Evolutionary conservation across 2,888 invertebrate species (phyloP).

Genomic region (Drosophila paranaensis): DNA sequence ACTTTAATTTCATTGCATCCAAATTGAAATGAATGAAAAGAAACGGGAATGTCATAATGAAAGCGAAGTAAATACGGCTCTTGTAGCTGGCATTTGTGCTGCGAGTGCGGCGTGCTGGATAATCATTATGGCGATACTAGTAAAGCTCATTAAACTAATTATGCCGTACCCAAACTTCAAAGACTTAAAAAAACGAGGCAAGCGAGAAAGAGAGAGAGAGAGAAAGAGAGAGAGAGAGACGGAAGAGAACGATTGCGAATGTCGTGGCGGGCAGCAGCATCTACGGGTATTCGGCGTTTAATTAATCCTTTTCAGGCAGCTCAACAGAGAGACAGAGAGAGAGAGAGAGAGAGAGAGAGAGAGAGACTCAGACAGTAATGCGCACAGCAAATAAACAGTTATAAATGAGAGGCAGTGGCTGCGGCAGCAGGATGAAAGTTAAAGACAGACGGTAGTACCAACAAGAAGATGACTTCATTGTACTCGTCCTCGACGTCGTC

Average conservation of each 20-base stretch:
- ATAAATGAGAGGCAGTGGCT: constrained; percentile 54
- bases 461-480: constrained; percentile 57
- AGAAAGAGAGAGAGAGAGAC: background rate
- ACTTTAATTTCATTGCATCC: constrained; percentile 39
- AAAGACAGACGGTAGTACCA: constrained; percentile 27
- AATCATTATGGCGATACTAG: constrained; percentile 63
- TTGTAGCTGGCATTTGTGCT: constrained; percentile 11
- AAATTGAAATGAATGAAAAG: constrained; percentile 31
- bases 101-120: constrained; percentile 34
- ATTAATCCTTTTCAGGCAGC: constrained; percentile 81
- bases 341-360: background rate
- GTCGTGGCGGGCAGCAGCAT: constrained; percentile 34
- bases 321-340: constrained; percentile 33
- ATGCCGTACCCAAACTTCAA: constrained; percentile 70
- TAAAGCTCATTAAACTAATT: constrained; percentile 80
- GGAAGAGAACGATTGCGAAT: constrained; percentile 1
- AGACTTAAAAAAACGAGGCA: constrained; percentile 33
- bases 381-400: constrained; percentile 71
- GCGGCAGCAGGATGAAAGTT: constrained; percentile 20
- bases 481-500: constrained; percentile 29
- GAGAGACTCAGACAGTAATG: constrained; percentile 18
- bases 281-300: constrained; percentile 77
- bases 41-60: constrained; percentile 26
- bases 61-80: constrained; percentile 2
- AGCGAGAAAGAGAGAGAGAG: constrained; percentile 1